Conservation (phyloP, 2,888 invertebrate species). For the Leptopilina drosophilae region DNA sequence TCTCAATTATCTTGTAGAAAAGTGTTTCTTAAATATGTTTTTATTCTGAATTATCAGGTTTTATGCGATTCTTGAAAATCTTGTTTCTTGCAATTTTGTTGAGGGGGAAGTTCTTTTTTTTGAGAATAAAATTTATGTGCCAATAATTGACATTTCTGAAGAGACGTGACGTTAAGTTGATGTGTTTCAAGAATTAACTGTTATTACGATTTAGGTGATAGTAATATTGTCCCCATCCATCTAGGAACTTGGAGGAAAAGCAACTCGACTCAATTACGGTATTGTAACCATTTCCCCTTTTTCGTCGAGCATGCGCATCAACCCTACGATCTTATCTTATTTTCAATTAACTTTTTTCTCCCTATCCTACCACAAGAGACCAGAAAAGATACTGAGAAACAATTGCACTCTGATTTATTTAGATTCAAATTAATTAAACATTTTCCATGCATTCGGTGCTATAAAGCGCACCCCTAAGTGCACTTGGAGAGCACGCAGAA, state of each 20-base stretch:
- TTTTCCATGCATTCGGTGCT: too few species aligned
- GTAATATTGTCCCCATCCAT: conserved; percentile 12
- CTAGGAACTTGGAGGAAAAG: not conserved
- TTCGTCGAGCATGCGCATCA: not conserved
- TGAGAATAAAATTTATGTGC: not conserved
- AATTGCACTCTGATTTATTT: not conserved
- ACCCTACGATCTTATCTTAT: not conserved
- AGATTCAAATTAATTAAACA: too few species aligned
- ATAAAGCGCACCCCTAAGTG: too few species aligned
- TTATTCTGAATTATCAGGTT: too few species aligned
- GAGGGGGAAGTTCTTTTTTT: not conserved
- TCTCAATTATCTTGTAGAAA: not conserved
- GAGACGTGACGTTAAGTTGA: conserved; percentile 28
- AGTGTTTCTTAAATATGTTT: too few species aligned
- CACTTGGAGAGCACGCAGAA: too few species aligned
- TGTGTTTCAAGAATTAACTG: conserved; percentile 29
- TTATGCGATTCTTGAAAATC: too few species aligned
- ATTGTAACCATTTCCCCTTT: not conserved
- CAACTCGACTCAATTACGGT: conserved; percentile 18
- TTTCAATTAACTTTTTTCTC: conserved; percentile 29
- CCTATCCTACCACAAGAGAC: not conserved
- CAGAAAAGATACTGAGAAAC: not conserved
- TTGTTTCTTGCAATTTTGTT: too few species aligned
- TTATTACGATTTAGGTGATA: conserved; percentile 31
- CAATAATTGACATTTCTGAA: conserved; percentile 10